phyloP scores from a whole-genome alignment of 2,888 invertebrate genomes.

The Punctoribates punctum region DNA sequence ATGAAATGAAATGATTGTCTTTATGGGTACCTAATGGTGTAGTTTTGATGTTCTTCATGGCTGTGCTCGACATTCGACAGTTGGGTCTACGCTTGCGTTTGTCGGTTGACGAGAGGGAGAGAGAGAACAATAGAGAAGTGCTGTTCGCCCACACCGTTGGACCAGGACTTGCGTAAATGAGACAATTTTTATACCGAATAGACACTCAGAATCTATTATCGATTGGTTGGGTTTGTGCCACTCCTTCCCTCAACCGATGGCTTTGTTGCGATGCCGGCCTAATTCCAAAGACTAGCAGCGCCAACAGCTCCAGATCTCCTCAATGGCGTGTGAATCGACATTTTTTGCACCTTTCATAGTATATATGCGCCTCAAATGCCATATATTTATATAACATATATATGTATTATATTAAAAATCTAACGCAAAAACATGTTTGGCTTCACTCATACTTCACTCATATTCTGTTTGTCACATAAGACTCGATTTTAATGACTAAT shows the following conservation, averaged over 20 bases:
- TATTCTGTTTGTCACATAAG: neutral
- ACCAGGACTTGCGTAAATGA: slow-evolving; percentile 5
- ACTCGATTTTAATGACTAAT: too few species aligned
- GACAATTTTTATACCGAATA: neutral
- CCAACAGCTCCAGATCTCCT: neutral
- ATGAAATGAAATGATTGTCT: slow-evolving; percentile 7
- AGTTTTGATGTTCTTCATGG: slow-evolving; percentile 23
- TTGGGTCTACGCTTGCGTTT: neutral
- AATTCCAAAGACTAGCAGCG: neutral
- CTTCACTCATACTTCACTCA: slow-evolving; percentile 5
- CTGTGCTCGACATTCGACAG: neutral
- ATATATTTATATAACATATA: neutral
- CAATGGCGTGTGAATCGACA: slow-evolving; percentile 22
- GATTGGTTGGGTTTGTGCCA: slow-evolving; percentile 18
- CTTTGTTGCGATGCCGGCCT: neutral
- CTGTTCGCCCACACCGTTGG: slow-evolving; percentile 22
- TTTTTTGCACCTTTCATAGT: slow-evolving; percentile 4
- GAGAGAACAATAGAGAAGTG: neutral
- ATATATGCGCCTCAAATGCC: neutral
- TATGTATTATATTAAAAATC: neutral
- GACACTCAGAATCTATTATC: slow-evolving; percentile 21
- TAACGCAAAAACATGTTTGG: slow-evolving; percentile 11
- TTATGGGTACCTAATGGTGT: slow-evolving; percentile 6
- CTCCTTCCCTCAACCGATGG: neutral
- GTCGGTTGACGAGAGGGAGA: neutral